Conservation (phyloP, 2,113 vertebrate genomes). For the Triplophysa dalaica region DNA sequence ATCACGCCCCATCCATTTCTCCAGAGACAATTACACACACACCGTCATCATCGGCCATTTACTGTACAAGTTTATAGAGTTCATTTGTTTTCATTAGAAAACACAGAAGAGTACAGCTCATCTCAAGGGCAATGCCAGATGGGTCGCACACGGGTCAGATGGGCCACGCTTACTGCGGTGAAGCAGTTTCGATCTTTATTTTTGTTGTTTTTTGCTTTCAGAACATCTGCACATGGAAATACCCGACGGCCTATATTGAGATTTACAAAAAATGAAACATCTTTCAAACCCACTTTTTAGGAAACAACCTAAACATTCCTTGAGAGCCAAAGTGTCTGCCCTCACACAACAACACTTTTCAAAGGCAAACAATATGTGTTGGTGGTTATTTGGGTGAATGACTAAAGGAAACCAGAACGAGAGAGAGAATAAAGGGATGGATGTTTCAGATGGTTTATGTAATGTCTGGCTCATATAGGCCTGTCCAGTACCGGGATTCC, state of each 20-base stretch:
- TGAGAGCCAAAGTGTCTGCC: too few species aligned
- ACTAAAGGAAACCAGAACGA: neutral
- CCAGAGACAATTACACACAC: constrained; percentile 36
- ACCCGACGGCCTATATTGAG: constrained; percentile 8
- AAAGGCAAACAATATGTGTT: neutral
- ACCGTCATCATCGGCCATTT: constrained; percentile 3
- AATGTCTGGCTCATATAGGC: constrained; percentile 54
- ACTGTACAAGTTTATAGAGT: constrained; percentile 24
- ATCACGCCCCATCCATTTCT: constrained; percentile 25
- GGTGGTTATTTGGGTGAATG: neutral
- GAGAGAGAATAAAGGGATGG: neutral
- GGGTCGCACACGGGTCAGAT: too few species aligned
- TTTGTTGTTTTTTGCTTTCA: too few species aligned
- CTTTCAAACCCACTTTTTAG: neutral
- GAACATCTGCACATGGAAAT: constrained; percentile 1
- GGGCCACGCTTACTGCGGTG: too few species aligned
- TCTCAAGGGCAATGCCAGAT: too few species aligned
- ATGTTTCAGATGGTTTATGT: constrained; percentile 58
- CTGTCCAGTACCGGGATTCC: constrained; percentile 55
- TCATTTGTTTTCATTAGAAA: neutral
- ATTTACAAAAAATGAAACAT: neutral
- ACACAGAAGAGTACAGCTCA: neutral
- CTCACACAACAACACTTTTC: too few species aligned
- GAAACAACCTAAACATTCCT: neutral
- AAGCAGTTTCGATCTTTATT: too few species aligned